Percentiles rank a stretch among this genome's conserved stretches.
Conservation (phyloP, 2,113 vertebrate species). For the Etia nguti region DNA sequence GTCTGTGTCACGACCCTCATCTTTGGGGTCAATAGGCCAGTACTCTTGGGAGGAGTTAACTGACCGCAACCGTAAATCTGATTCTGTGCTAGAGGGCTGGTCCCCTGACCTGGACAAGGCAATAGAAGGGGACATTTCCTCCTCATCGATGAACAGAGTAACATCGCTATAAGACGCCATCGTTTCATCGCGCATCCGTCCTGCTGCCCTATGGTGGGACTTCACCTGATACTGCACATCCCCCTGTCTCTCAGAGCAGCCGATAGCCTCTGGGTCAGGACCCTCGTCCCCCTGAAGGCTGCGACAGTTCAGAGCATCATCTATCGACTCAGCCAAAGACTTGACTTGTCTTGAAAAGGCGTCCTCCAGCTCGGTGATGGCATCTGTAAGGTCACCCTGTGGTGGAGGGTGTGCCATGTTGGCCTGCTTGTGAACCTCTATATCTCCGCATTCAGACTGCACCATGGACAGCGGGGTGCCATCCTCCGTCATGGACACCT, state of each 20-base stretch:
- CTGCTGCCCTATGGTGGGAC: conserved; percentile 73
- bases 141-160: conserved; percentile 95
- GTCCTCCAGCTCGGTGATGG: conserved; percentile 95
- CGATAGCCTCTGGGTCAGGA: conserved; percentile 71
- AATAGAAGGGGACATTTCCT: conserved; percentile 86
- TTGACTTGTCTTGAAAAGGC: conserved; percentile 97
- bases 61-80: conserved; percentile 80
- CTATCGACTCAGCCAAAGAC: conserved; percentile 94
- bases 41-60: conserved; percentile 84
- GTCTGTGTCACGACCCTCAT: conserved; percentile 84
- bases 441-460: conserved; percentile 78
- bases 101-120: conserved; percentile 79
- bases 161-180: conserved; percentile 93
- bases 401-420: conserved; percentile 76
- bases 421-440: conserved; percentile 71
- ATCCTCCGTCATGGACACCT: conserved; percentile 87
- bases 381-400: conserved; percentile 83
- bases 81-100: conserved; percentile 82
- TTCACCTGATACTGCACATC: conserved; percentile 71
- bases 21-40: conserved; percentile 89
- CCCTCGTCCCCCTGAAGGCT: conserved; percentile 86
- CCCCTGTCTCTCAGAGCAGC: conserved; percentile 70
- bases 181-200: conserved; percentile 83
- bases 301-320: conserved; percentile 93
- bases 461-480: conserved; percentile 77